Base-by-base conservation (phyloP, 2,888 invertebrate genomes). In the Chrysolina oricalcia region DNA sequence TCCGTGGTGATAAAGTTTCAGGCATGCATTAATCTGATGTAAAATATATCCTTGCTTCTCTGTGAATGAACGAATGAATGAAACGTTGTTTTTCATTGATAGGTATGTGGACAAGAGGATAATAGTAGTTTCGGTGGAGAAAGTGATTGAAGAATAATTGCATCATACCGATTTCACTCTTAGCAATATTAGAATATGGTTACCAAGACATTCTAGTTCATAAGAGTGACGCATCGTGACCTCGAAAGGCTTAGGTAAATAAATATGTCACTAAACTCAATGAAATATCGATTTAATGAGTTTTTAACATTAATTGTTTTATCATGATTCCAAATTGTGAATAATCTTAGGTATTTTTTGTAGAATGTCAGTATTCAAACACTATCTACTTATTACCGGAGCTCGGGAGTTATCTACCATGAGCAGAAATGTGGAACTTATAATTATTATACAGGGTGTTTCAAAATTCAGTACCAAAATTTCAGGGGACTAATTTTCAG, bases 131-230 rank as follows among this genome's bases (percentile, higher is more conserved):
- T 59, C 9, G 15, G 59, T 27, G 23, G 59, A 27, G 59, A 59
- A 59, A 59, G 59, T 59, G 27, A 27, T 35, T 59, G 9, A n/a
- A 10, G 27, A 27, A 59, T 59, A 27, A 35, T 59, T 59, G 59
- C 59, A 59, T 59, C 59, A 59, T 27, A 17, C 59, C 27, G 11
- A 59, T 59, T 59, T 59, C 35, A 59, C 59, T 59, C n/a, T 59
- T 59, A 35, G 35, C 27, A 59, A 59, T 27, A 59, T 53, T 21
- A 35, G 35, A 35, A 59, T 59, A 27, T 59, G 27, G 53, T 13
- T 53, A 15, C 5, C 15, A 5, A 53, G 19, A 21, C 19, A 21
- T 53, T 21, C 53, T 53, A 11, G 19, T 10, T 21, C 53, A 53
- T 21, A 21, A 21, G 19, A 53, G 21, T 21, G 53, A 53, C 10